Base-by-base conservation (phyloP, 2,888 invertebrate species). In the Dioctria rufipes region DNA sequence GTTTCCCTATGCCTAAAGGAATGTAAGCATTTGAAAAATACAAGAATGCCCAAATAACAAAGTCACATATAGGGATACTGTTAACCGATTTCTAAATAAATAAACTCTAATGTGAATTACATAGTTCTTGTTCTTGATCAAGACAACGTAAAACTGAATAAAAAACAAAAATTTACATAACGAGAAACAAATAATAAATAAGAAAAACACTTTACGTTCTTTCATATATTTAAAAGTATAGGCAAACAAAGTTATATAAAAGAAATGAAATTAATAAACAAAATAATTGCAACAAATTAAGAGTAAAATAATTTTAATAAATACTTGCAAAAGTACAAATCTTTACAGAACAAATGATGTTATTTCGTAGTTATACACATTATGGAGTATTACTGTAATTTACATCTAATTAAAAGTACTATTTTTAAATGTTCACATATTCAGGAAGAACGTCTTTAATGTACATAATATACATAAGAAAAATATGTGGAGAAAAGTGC, bases 281-380 rank as follows among this genome's bases (percentile, higher is more conserved):
- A 66, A 65, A 43, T 46, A 73, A 82, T 65, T 77, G 67, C 67
- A 83, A 80, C 49, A 81, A 60, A 60, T 69, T 79, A 67, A 67
- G 39, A 46, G 60, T 6, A 46, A 60, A 67, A 79, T 60, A 80
- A 75, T 65, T 73, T 65, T 49, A 80, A 80, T 51, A 73, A 73
- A 86, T 86, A 87, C 86, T 87, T 86, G 86, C 86, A 86, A 84
- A 86, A 86, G 88, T 88, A 87, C 87, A 88, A 87, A 87, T 87
- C 85, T 85, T 85, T 84, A 84, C 82, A 81, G 81, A 80, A 83
- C 58, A 83, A 82, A 73, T 37, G 46, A 49, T 66, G 51, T 58
- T 77, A 73, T 67, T 73, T 63, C 71, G 49, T 80, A 80, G 66
- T 66, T 66, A 78, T 66, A 78, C 66, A 78, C 54, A 46, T 49